Base-by-base conservation (phyloP, 2,797 vertebrate species). In the Enteromius treurensis region DNA sequence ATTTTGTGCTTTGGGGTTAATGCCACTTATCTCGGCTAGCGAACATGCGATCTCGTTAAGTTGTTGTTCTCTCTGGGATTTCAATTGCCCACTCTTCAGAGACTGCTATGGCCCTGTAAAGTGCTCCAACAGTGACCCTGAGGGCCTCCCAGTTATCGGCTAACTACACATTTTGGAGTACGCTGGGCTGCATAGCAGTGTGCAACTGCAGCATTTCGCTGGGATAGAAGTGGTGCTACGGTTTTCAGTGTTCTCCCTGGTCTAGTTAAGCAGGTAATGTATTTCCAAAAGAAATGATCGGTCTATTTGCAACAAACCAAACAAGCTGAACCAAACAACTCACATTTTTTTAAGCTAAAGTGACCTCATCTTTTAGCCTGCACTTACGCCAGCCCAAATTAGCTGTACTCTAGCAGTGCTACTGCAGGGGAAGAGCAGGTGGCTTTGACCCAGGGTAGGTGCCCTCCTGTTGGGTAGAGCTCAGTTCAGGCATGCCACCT, bases 1-100 rank as follows among this genome's bases (percentile, higher is more conserved):
- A 67, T 82, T 86, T 84, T 77, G 77, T 88, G 67, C 86, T 78
- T 80, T 86, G 79, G 71, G 58, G 85, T 85, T 87, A 84, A 87
- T 83, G 71, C 65, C 69, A 77, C 77, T 87, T 79, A 84, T 88
- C 85, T 87, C 40, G 1, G 60, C 68, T 21, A 70, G 79, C 32
- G 15, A 87, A 83, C 71, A 75, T 67, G 19, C 55, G 3, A 60
- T 73, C 49, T 49, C 53, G 76, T 82, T 45, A 51, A 73, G 32
- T 69, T 67, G 68, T 80, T 70, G 62, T 79, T 81, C 74, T 84
- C 73, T 78, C 68, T 79, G 75, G 68, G 74, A 67, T 79, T 78
- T 64, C 45, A 73, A 34, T 70, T 55, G 75, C 80, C 42, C 37
- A 34, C 68, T 75, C 34, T 85, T 79, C 75, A 51, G 45, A 78